Evolutionary conservation across 1,140 invertebrate species (phyloP).

Genomic region (Polypedilum pembai): DNA sequence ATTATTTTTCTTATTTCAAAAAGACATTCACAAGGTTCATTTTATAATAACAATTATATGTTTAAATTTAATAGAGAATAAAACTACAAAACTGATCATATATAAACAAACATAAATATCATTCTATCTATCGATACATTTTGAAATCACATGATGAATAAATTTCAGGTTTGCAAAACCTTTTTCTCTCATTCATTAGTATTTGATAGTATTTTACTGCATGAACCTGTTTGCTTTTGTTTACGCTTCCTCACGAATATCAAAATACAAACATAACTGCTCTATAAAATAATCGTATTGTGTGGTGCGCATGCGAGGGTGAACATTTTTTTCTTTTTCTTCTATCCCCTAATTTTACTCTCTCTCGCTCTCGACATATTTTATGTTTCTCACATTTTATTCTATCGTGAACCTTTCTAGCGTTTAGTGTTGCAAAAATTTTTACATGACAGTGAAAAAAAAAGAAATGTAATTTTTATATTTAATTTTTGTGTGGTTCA

Average conservation of each 20-base stretch:
- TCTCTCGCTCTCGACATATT: conserved; percentile 17
- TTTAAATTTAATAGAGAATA: too few relatives aligned
- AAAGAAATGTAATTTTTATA: background rate
- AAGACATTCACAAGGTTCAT: too few relatives aligned
- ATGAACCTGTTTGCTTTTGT: conserved; percentile 15
- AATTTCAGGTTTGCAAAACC: background rate
- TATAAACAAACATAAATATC: background rate
- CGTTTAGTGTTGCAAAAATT: conserved; percentile 7
- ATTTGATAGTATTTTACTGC: background rate
- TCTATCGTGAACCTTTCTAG: conserved; percentile 11
- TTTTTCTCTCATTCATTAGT: background rate
- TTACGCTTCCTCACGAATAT: background rate
- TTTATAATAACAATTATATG: too few relatives aligned
- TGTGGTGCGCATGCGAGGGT: conserved; percentile 14
- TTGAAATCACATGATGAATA: background rate
- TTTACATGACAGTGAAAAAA: background rate
- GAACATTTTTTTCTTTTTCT: conserved; percentile 4
- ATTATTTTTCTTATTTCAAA: too few relatives aligned
- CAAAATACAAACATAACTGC: background rate
- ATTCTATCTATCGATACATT: background rate
- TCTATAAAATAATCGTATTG: background rate
- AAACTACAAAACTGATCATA: too few relatives aligned
- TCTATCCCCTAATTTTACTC: background rate
- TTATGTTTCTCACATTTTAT: conserved; percentile 19
- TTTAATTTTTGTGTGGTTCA: background rate